Evolutionary conservation across 2,797 vertebrate genomes (phyloP), one percentile per base, ranked within the genome.

Genomic region (Nasua narica): DNA sequence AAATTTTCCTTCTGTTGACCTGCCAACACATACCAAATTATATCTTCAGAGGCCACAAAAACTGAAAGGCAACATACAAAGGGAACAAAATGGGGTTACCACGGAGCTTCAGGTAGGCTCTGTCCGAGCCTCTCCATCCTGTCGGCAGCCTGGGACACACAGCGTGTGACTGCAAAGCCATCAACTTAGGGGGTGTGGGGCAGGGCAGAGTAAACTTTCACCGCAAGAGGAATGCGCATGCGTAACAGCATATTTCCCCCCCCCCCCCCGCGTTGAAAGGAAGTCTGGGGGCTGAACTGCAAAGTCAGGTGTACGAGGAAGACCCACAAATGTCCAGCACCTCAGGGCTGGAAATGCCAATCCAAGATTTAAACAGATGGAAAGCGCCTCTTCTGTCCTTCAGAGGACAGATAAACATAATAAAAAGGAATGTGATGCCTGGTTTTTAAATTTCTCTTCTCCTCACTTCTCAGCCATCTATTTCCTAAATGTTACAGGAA

Each of bases 391-490:
- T 58, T 90, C 90, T 92, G 62, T 92, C 96, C 96, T 97, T 97
- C 94, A 92, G 29, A 92, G 72, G 90, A 97, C 81, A 95, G 89
- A 97, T 94, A 97, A 94, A 97, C 87, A 83, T 96, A 97, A 97
- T 95, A 97, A 96, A 94, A 98, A 97, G 96, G 81, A 97, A 95
- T 94, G 72, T 79, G 85, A 86, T 96, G 72, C 46, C 87, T 96
- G 89, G 54, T 97, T 96, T 96, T 96, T 67, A 97, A 96, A 83
- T 97, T 94, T 97, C 87, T 95, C 70, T 92, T 96, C 96, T 97
- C 89, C 86, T 93, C 81, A 89, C 87, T 96, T 93, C 70, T 94
- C 11, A 40, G 81, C 32, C 91, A 96, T 94, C 94, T 94, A 94
- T 93, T 96, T 96, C 94, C 95, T 97, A 97, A 96, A 87, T 96